Evolutionary conservation across 1,140 invertebrate species (phyloP), one percentile per base, ranked within the genome.

Genomic region (Drosophila truncata): DNA sequence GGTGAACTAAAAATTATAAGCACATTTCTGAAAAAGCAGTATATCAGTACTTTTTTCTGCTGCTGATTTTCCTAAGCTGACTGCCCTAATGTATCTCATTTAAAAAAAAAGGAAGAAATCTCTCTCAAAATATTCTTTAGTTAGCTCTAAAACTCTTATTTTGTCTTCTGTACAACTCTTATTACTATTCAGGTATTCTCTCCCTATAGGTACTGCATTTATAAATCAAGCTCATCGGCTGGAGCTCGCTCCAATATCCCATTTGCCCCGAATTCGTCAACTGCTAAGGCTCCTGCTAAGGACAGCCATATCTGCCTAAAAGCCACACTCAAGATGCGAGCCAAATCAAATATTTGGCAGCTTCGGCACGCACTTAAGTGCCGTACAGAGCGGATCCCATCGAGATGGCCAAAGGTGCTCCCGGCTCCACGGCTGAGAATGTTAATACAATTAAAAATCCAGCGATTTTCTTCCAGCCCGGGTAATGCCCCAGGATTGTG

Each of bases 371-470:
- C 83, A 83, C 83, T 83, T 87, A 87, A 87, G 83, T 80, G 83
- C 80, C 57, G 41, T 55, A 39, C 41, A 50, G 27, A 65, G 27
- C 46, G 1, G 18, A 31, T n/a, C 23, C 41, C 50, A 55, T 52
- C 35, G 61, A 25, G 58, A 5, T 27, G 47, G 44, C 64, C 49
- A 61, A 13, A 33, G 33, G 33, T 41, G 59, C 16, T 31, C 33
- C 25, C 6, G 23, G 50, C 61, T 54, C 61, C 33, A 47, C n/a
- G 55, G 39, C 63, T 64, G 39, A 55, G 49, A 54, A 83, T 60
- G 77, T 76, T 87, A 87, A 87, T 88, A 77, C 77, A 87, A 90
- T 90, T 90, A 90, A 84, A 90, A 90, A 90, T 79, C 74, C 75
- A 66, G 74, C 63, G 75, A 87, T 54, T 84, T 55, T 54, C 70